phyloP scores from a whole-genome alignment of 2,888 invertebrate species.

The Brachypalpus laphriformis region DNA sequence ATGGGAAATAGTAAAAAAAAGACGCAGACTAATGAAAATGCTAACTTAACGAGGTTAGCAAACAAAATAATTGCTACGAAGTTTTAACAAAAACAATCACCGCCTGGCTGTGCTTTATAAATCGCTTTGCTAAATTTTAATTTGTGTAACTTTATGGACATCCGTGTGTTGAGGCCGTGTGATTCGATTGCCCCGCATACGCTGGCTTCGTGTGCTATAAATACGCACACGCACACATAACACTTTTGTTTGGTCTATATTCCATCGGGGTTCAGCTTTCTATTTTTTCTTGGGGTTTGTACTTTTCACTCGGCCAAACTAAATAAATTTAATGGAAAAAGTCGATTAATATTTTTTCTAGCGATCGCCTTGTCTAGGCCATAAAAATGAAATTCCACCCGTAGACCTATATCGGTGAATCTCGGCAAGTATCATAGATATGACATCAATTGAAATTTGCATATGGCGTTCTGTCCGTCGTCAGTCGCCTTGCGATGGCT shows the following conservation, averaged over 20 bases:
- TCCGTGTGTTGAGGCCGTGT: conserved; percentile 29
- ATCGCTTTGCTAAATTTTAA: conserved; percentile 35
- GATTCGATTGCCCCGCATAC: conserved; percentile 14
- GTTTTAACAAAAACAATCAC: conserved; percentile 23
- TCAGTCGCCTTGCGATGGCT: not conserved
- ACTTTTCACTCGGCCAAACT: conserved; percentile 28
- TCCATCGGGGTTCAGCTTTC: not conserved
- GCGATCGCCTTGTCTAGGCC: conserved; percentile 18
- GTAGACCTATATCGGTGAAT: conserved; percentile 22
- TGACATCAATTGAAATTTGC: conserved; percentile 63
- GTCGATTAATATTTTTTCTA: conserved; percentile 38
- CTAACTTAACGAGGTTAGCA: not conserved
- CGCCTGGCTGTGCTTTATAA: conserved; percentile 27
- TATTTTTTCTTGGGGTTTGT: not conserved
- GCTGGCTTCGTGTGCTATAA: conserved; percentile 19
- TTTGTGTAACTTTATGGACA: conserved; percentile 21
- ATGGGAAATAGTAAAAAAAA: not conserved
- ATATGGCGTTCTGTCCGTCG: conserved; percentile 25
- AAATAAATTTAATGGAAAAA: conserved; percentile 59
- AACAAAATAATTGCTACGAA: conserved; percentile 13
- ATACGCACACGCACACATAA: conserved; percentile 12
- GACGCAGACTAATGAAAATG: not conserved
- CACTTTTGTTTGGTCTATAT: conserved; percentile 12
- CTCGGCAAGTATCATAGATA: conserved; percentile 22
- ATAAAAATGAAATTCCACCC: conserved; percentile 20